phyloP scores from a whole-genome alignment of 2,113 vertebrate species.

The Gnathonemus longibarbis region DNA sequence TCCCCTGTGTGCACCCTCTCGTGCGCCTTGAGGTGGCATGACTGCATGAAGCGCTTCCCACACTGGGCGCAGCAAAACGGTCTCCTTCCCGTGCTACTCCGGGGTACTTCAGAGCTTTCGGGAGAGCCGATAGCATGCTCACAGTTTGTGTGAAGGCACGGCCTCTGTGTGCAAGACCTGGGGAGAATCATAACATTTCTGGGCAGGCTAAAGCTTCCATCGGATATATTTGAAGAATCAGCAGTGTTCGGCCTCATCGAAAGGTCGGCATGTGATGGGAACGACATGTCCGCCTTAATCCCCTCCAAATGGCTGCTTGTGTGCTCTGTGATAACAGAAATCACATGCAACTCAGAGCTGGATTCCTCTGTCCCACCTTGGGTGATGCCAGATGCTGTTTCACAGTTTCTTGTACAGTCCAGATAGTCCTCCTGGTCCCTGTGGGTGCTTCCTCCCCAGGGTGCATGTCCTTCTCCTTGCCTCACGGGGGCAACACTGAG shows the following conservation, averaged over 20 bases:
- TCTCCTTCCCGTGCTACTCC: constrained; percentile 55
- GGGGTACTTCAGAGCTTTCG: constrained; percentile 52
- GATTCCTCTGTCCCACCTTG: constrained; percentile 18
- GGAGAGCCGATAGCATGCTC: background rate
- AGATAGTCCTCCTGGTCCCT: constrained; percentile 12
- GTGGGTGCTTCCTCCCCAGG: background rate
- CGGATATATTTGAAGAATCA: background rate
- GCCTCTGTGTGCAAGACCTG: background rate
- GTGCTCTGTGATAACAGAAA: background rate
- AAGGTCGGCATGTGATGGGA: background rate
- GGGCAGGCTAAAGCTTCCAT: background rate
- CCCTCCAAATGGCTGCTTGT: background rate
- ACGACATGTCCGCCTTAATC: background rate
- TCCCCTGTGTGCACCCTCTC: constrained; percentile 37
- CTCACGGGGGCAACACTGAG: background rate
- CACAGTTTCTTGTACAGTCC: constrained; percentile 1
- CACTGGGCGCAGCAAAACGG: constrained; percentile 52
- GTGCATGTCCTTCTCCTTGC: background rate
- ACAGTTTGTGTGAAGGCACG: background rate
- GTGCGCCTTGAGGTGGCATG: constrained; percentile 54
- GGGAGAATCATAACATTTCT: background rate
- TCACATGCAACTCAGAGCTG: background rate
- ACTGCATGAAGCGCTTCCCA: constrained; percentile 56
- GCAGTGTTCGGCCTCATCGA: background rate
- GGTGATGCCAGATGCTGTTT: constrained; percentile 22